Evolutionary conservation across 2,888 invertebrate species (phyloP).

Genomic region (Micropterix aruncella): DNA sequence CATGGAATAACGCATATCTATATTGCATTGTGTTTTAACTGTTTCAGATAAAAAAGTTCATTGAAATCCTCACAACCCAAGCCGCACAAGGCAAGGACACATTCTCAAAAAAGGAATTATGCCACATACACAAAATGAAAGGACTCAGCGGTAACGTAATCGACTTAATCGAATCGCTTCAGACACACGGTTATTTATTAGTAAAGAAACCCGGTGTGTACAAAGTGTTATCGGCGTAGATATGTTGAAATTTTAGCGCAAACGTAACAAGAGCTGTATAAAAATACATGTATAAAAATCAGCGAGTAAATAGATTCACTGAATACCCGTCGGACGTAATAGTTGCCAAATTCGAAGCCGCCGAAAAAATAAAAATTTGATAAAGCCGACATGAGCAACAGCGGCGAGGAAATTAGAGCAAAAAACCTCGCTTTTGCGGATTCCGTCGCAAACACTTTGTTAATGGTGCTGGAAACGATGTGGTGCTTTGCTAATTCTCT

Average conservation of each 20-base stretch:
- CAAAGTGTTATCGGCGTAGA: slow-evolving; percentile 22
- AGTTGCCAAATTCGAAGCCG: slow-evolving; percentile 56
- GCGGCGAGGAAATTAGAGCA: slow-evolving; percentile 54
- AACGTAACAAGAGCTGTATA: slow-evolving; percentile 34
- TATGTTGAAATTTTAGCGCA: slow-evolving; percentile 13
- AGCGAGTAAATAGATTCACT: slow-evolving; percentile 23
- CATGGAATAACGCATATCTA: no score
- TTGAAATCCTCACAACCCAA: slow-evolving; percentile 50
- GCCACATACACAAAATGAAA: slow-evolving; percentile 50
- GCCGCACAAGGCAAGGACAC: slow-evolving; percentile 53
- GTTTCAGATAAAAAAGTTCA: slow-evolving; percentile 54
- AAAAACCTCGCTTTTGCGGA: slow-evolving; percentile 44
- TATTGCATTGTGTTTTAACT: no score
- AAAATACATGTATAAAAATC: slow-evolving; percentile 19
- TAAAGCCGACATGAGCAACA: slow-evolving; percentile 65
- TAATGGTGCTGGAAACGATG: slow-evolving; percentile 30
- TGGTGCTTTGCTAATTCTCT: slow-evolving; percentile 30
- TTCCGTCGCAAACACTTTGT: slow-evolving; percentile 23
- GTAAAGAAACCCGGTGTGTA: slow-evolving; percentile 66
- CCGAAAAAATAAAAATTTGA: slow-evolving; percentile 84
- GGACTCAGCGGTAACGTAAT: slow-evolving; percentile 53
- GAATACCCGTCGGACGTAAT: slow-evolving; percentile 47
- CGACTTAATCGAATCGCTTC: slow-evolving; percentile 61
- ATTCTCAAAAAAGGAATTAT: slow-evolving; percentile 65
- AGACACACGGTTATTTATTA: slow-evolving; percentile 73